Evolutionary conservation across 2,113 vertebrate genomes (phyloP), one percentile per base, ranked within the genome.

Genomic region (Albula goreensis): DNA sequence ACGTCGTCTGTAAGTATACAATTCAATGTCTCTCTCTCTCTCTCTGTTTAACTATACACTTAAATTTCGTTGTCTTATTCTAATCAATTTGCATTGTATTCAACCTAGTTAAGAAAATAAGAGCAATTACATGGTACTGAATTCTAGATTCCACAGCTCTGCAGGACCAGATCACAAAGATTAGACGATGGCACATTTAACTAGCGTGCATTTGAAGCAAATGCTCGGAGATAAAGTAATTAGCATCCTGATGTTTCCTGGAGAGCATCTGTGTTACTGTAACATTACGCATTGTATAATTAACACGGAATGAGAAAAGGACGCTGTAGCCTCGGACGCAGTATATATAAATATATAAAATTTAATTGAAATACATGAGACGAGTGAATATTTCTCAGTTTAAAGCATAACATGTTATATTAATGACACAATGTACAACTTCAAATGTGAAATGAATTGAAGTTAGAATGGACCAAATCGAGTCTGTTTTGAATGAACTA

Each of bases 1-100:
- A 50, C 78, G 41, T 60, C 25, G 56, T 80, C 48, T 81, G 85
- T 85, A 85, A 85, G 85, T 85, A 84, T 31, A 79, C 13, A 13
- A 79, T 50, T 79, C 41, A 8, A 12, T n/a, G 60, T 50, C 77
- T 77, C 3, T 13, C 19, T 77, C 3, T 13, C 19, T n/a, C 25
- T 10, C 70, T 31, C 63, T 5, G 3, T 15, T 11, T 8, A 22
- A 5, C 19, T 66, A 66, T 66, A 15, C 60, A 5, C 17, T 19
- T 66, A 22, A 66, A 66, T 66, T 66, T 41, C 0, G 31, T 41
- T 41, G 31, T 41, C 31, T 41, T 41, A 41, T 41, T 41, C 31
- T 41, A 41, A 41, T 41, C 31, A 41, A 15, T 60, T 15, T 60
- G 60, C 19, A 66, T 66, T 66, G 60, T 66, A 9, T 19, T 66